Percentiles rank a stretch among this genome's conserved stretches.
Conservation (phyloP, 2,797 vertebrate species). For the Lutjanus argentimaculatus region DNA sequence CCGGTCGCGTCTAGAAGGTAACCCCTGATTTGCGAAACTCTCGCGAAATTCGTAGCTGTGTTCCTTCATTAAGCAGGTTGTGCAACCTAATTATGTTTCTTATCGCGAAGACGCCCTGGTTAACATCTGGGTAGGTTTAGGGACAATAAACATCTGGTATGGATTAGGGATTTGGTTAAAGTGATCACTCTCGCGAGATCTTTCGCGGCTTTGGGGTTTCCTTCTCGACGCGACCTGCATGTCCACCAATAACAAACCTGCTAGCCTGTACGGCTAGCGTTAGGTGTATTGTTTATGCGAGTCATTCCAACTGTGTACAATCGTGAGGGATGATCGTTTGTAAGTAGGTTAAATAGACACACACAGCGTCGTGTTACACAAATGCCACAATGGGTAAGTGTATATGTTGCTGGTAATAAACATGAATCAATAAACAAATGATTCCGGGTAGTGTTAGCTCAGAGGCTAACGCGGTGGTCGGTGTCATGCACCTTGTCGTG, state of each 20-base stretch:
- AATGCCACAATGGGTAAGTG: constrained; percentile 12
- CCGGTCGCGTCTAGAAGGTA: constrained; percentile 12
- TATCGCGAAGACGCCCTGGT: too few relatives aligned
- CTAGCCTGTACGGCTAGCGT: constrained; percentile 34
- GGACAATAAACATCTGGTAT: too few relatives aligned
- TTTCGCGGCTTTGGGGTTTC: too few relatives aligned
- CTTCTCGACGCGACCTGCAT: background rate
- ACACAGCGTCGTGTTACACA: background rate
- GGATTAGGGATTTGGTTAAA: too few relatives aligned
- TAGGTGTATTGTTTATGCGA: constrained; percentile 45
- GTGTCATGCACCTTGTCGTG: constrained; percentile 34
- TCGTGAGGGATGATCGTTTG: rapidly evolving
- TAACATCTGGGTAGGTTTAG: too few relatives aligned
- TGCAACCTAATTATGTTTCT: too few relatives aligned
- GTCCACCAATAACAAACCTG: constrained; percentile 79
- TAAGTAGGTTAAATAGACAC: background rate
- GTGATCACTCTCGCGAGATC: too few relatives aligned
- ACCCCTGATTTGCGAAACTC: too few relatives aligned
- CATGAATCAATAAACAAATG: constrained; percentile 39
- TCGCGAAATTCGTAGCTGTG: too few relatives aligned
- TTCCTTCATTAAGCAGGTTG: too few relatives aligned
- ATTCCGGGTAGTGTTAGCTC: constrained; percentile 53
- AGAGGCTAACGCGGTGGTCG: constrained; percentile 51
- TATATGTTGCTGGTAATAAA: background rate
- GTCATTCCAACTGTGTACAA: background rate